Evolutionary conservation across 1,140 invertebrate genomes (phyloP), one percentile per base, ranked within the genome.

Genomic region (Rhizoglyphus robini): DNA sequence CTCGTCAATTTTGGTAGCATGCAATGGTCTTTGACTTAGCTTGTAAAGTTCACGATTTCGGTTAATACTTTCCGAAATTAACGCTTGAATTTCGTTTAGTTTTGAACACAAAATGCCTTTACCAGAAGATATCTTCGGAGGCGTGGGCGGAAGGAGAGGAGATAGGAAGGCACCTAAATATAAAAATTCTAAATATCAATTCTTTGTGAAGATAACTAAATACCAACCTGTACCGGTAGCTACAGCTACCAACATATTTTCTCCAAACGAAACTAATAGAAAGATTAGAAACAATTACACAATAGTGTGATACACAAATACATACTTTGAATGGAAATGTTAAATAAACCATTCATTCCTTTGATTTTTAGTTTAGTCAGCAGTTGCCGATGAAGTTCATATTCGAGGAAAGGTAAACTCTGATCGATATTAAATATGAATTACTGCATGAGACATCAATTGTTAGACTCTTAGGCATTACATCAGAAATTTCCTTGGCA

Each of bases 261-360:
- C 91, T 1, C 93, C 91, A 57, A 96, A 83, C 0, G 87, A 84
- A 29, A 96, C 83, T 51, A 27, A 23, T 2, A 23, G 36, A 32
- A 60, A 46, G 3, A 8, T 11, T n/a, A n/a, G n/a, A n/a, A n/a
- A n/a, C n/a, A n/a, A n/a, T n/a, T 8, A 2, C 2, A 46, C 3
- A 51, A 51, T 51, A 13, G 20, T 51, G 20, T 46, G 8, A 46
- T 58, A 1, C 18, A 3, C 2, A 32, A 30, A 23, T 58, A 46
- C 27, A 2, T 60, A 60, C 58, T 60, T 73, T 92, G 87, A 1
- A 87, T 81, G 73, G 84, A 84, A 0, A 94, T 74, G 1, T 87
- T 87, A 76, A 93, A 92, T 23, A 93, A 79, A n/a, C 86, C 84
- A 78, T 94, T 95, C 88, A 94, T 91, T 18, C 89, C 92, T 73